A percentile compares a stretch with the other conserved stretches of the same genome.
Conservation (phyloP, 1,140 invertebrate species). For the Bombus pyrosoma region DNA sequence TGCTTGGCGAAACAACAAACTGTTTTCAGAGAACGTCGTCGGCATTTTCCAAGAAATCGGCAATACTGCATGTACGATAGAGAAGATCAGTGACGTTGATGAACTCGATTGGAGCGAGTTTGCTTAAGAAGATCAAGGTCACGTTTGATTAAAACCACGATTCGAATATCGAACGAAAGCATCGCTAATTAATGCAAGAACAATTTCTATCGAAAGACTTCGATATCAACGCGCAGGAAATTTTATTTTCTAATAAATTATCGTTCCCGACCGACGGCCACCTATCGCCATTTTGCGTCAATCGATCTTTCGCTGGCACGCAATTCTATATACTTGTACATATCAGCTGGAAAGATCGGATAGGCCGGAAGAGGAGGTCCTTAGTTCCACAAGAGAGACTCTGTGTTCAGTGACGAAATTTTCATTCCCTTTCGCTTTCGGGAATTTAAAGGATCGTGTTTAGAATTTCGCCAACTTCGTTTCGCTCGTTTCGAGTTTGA, state of each 20-base stretch:
- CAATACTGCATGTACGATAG: not conserved
- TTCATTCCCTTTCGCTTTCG: too few relatives aligned
- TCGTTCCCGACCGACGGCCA: not conserved
- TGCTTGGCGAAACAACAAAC: not conserved
- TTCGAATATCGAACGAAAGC: not conserved
- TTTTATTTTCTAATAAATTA: constrained; percentile 42
- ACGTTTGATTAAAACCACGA: not conserved
- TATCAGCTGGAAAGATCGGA: too few relatives aligned
- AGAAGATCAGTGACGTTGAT: not conserved
- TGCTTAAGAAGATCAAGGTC: not conserved
- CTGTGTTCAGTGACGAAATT: too few relatives aligned
- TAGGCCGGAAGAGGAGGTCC: too few relatives aligned
- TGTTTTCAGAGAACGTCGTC: not conserved
- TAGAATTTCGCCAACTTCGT: too few relatives aligned
- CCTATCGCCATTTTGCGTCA: too few relatives aligned
- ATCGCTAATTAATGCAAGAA: not conserved
- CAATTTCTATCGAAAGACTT: not conserved
- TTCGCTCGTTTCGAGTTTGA: too few relatives aligned
- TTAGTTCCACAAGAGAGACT: too few relatives aligned
- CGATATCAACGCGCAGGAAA: not conserved
- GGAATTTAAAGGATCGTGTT: too few relatives aligned
- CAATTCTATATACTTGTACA: too few relatives aligned
- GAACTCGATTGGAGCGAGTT: not conserved
- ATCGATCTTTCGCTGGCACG: not conserved
- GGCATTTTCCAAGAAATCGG: not conserved